Conservation (phyloP, 2,888 invertebrate species). For the Eupithecia centaureata region DNA sequence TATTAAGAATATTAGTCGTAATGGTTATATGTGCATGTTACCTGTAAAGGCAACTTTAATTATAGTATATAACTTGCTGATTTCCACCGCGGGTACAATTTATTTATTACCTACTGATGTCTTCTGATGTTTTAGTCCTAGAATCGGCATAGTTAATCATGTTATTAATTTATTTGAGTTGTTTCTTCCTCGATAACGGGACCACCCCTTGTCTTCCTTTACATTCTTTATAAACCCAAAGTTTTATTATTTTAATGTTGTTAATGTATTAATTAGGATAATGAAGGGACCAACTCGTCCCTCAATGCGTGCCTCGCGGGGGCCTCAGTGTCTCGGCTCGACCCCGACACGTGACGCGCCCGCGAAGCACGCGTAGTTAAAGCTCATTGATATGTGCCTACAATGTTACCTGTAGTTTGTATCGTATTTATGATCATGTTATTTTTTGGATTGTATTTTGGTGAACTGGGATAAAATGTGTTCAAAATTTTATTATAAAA, state of each 20-base stretch:
- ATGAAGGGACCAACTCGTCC: constrained; percentile 41
- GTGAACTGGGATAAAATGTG: constrained; percentile 77
- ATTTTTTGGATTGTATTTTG: constrained; percentile 66
- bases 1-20: constrained; percentile 69
- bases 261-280: constrained; percentile 71
- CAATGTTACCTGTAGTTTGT: constrained; percentile 83
- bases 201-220: constrained; percentile 79
- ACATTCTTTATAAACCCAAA: constrained; percentile 75
- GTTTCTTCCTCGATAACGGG: constrained; percentile 63
- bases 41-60: constrained; percentile 46
- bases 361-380: constrained; percentile 60
- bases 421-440: constrained; percentile 65
- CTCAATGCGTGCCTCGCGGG: constrained; percentile 16
- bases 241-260: constrained; percentile 74
- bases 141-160: constrained; percentile 54
- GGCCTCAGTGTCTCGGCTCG: constrained; percentile 8
- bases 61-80: constrained; percentile 46
- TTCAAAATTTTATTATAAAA: constrained; percentile 74
- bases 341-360: constrained; percentile 11
- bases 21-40: constrained; percentile 49
- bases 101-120: constrained; percentile 46
- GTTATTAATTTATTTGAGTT: constrained; percentile 62
- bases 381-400: constrained; percentile 82
- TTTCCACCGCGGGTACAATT: constrained; percentile 57
- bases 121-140: constrained; percentile 45